Evolutionary conservation across 2,888 invertebrate species (phyloP), one percentile per base, ranked within the genome.

Genomic region (Boloria selene): DNA sequence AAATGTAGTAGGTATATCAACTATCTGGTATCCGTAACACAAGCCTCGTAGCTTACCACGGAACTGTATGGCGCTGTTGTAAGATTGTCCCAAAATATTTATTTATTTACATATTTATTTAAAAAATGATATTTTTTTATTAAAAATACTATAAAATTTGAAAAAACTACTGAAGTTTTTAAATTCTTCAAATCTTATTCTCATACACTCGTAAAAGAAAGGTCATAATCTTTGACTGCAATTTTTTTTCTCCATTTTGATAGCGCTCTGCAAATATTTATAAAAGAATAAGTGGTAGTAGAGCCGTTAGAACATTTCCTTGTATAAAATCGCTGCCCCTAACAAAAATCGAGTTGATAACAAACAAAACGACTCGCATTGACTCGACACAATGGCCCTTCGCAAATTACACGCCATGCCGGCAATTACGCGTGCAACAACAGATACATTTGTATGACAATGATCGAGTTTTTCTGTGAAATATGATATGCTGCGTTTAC

Each of bases 401-500:
- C 80, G 82, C 85, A 89, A 91, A 92, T 91, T 90, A 90, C 84
- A 90, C 79, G 82, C 79, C 80, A 80, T 78, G 79, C 76, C 82
- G 72, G 85, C 90, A 90, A 92, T 90, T 92, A 90, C 85, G 77
- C 55, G 72, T 72, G 73, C 77, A 86, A 91, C 90, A 88, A 89
- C 90, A 88, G 91, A 91, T 90, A 91, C 83, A 90, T 91, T 91
- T 91, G 91, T 91, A 90, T 92, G 86, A 92, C 90, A 92, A 91
- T 89, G 84, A 82, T 78, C 71, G 75, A 79, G 77, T 88, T 84
- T 88, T 86, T 83, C 76, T 73, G 68, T 72, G 91, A 83, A 90
- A 91, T 80, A 79, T 72, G 88, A 91, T 88, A 90, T 79, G 50
- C 45, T 70, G 62, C 73, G 62, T 49, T 56, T 55, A 55, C 56